These are phyloP conservation scores for Papilio machaon DNA, from an alignment of 1,140 invertebrate species.

Conservation along the genomic window DNA sequence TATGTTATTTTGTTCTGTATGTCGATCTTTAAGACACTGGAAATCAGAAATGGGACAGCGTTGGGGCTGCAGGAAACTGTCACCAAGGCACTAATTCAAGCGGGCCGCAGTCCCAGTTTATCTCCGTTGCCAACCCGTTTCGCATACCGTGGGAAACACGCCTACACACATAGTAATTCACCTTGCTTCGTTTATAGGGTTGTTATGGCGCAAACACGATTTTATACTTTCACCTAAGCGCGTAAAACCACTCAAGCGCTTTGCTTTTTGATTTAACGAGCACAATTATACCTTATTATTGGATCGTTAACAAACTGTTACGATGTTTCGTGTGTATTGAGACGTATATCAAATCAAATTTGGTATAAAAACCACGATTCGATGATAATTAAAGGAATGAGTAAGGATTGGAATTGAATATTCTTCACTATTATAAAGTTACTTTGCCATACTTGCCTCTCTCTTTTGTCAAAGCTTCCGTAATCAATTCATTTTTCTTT, in stretches of 20 bases:
- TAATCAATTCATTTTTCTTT: no score
- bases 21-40: conserved; percentile 7
- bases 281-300: conserved; percentile 30
- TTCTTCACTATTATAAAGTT: neutral
- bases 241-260: conserved; percentile 47
- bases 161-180: conserved; percentile 69
- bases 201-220: conserved; percentile 49
- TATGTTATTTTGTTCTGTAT: neutral
- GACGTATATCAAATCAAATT: conserved; percentile 19
- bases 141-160: conserved; percentile 75
- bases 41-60: conserved; percentile 11
- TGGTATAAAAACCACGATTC: neutral
- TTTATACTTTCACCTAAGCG: conserved; percentile 53
- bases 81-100: conserved; percentile 75
- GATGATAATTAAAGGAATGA: neutral
- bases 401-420: neutral
- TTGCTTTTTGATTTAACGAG: conserved; percentile 33
- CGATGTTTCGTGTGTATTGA: conserved; percentile 22
- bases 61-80: conserved; percentile 66
- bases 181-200: conserved; percentile 71
- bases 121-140: conserved; percentile 72
- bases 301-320: conserved; percentile 7
- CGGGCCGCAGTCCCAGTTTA: conserved; percentile 71
- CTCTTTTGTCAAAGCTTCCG: neutral
- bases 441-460: conserved; percentile 2